Conservation (phyloP, 2,797 vertebrate species). For the Oreortyx pictus region DNA sequence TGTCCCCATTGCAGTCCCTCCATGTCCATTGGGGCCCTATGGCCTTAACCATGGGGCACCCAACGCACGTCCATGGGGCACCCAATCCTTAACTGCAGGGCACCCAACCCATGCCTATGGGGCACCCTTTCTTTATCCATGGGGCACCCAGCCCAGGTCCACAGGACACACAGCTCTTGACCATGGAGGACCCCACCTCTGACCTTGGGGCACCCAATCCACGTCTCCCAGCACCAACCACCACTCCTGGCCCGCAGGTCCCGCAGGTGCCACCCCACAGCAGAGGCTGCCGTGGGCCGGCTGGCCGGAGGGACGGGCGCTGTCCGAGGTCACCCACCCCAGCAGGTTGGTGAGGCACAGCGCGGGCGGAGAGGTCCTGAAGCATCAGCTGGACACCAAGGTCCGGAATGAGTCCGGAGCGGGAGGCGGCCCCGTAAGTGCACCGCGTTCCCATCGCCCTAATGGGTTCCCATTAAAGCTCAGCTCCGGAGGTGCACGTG, state of each 20-base stretch:
- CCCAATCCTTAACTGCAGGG: too few species aligned
- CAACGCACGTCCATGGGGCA: too few species aligned
- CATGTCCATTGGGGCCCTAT: too few species aligned
- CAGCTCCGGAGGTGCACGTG: not conserved
- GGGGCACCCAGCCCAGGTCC: not conserved
- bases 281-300: conserved; percentile 73
- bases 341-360: conserved; percentile 86
- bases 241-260: not conserved
- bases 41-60: too few species aligned
- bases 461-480: not conserved
- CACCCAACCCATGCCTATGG: too few species aligned
- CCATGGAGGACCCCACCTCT: not conserved
- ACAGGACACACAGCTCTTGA: too few species aligned
- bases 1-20: too few species aligned
- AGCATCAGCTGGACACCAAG: conserved; percentile 87
- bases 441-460: not conserved
- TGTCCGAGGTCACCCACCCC: conserved; percentile 85
- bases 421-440: conserved; percentile 75
- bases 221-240: not conserved
- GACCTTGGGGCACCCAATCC: not conserved
- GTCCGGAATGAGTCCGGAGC: conserved; percentile 82
- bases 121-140: too few species aligned
- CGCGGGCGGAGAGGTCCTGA: conserved; percentile 86
- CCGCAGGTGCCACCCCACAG: conserved; percentile 72
- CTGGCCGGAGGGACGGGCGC: conserved; percentile 62